Evolutionary conservation across 2,797 vertebrate genomes (phyloP).

Genomic region (Siniperca obscura): DNA sequence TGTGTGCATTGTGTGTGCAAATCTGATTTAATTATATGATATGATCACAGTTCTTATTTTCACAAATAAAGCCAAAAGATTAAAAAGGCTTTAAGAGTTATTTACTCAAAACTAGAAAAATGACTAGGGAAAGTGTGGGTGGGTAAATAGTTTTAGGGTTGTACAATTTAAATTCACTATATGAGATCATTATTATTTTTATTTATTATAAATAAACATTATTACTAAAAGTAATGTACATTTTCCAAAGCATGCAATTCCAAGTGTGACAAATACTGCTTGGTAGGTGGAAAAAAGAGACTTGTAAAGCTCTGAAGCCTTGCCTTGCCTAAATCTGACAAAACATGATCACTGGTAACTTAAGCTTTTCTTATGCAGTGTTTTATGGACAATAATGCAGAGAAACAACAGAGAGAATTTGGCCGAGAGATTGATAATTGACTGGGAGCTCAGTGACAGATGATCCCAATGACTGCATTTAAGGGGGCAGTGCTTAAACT

Average conservation of each 20-base stretch:
- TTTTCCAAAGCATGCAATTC: background rate
- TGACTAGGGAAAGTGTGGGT: background rate
- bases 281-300: background rate
- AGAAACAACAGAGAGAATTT: too few relatives aligned
- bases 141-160: background rate
- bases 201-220: too few relatives aligned
- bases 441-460: background rate
- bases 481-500: too few relatives aligned
- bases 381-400: background rate
- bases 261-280: background rate
- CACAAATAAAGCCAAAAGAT: background rate
- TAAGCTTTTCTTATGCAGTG: background rate
- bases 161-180: background rate
- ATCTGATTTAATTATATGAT: conserved; percentile 1
- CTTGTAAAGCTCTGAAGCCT: background rate
- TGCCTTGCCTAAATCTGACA: background rate
- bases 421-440: background rate
- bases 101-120: background rate
- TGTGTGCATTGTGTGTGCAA: background rate
- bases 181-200: background rate
- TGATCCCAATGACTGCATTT: background rate
- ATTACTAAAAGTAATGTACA: background rate
- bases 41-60: background rate
- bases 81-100: background rate
- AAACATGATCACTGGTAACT: background rate